A percentile compares a stretch with the other conserved stretches of the same genome.
These are phyloP conservation scores for Ectemnius cavifrons DNA, from an alignment of 2,888 invertebrate genomes.

Conservation along the genomic window DNA sequence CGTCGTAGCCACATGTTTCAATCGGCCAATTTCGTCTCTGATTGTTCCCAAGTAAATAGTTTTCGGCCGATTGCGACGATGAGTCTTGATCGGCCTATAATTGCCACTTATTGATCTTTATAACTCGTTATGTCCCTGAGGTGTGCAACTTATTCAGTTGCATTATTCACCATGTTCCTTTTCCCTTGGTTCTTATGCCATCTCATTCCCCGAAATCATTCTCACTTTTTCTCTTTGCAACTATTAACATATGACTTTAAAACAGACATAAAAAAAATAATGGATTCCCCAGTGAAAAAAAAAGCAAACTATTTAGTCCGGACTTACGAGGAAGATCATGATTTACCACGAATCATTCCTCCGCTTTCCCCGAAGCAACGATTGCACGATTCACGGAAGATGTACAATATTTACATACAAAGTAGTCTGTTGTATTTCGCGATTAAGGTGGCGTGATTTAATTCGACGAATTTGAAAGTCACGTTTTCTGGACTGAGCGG, in stretches of 20 bases:
- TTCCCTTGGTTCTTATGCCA: neutral
- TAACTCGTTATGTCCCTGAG: neutral
- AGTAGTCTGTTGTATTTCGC: neutral
- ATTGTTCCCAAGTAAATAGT: conserved; percentile 13
- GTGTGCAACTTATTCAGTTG: neutral
- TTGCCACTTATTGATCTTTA: conserved; percentile 9
- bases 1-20: conserved; percentile 22
- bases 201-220: too few species aligned
- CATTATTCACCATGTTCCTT: neutral
- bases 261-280: too few species aligned
- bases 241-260: too few species aligned
- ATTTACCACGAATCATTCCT: too few species aligned
- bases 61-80: conserved; percentile 4
- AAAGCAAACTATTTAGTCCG: neutral
- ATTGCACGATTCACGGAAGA: neutral
- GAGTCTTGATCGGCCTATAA: neutral
- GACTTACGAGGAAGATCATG: neutral
- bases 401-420: neutral
- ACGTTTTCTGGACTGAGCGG: conserved; percentile 2
- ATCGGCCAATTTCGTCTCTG: conserved; percentile 39
- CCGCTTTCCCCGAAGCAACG: neutral
- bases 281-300: too few species aligned
- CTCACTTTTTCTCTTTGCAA: too few species aligned
- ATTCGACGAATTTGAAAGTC: conserved; percentile 22
- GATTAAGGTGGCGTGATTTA: conserved; percentile 8